phyloP scores from a whole-genome alignment of 2,888 invertebrate species.

The Sialis fuliginosa region DNA sequence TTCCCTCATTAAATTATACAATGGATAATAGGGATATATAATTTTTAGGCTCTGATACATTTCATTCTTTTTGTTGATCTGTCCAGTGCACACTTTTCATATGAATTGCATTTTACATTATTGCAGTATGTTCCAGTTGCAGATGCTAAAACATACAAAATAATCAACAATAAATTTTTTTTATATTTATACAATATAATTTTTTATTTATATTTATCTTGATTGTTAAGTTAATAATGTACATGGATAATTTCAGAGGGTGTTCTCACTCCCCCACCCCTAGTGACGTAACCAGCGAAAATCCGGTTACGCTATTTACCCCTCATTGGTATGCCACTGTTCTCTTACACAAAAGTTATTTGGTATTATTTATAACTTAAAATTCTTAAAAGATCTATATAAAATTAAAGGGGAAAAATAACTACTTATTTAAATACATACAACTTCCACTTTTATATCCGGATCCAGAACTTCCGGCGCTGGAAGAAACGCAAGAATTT shows the following conservation, averaged over 20 bases:
- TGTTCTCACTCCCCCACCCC: too few species aligned
- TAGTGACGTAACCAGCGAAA: too few species aligned
- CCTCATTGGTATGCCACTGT: too few species aligned
- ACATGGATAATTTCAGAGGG: too few species aligned
- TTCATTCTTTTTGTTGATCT: slow-evolving; percentile 43
- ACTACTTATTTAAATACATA: slow-evolving; percentile 7
- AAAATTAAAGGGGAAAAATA: too few species aligned
- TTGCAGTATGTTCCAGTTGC: slow-evolving; percentile 43
- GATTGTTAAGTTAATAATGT: background rate
- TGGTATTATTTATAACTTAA: slow-evolving; percentile 4
- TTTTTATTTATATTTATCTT: background rate
- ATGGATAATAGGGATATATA: too few species aligned
- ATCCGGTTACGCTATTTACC: too few species aligned
- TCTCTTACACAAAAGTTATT: background rate
- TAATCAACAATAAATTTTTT: slow-evolving; percentile 5
- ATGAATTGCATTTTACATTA: slow-evolving; percentile 47
- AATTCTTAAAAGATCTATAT: background rate
- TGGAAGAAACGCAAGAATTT: slow-evolving; percentile 42
- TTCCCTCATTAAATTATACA: too few species aligned
- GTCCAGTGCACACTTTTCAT: slow-evolving; percentile 50
- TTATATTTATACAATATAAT: background rate
- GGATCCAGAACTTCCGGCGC: slow-evolving; percentile 17
- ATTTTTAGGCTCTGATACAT: slow-evolving; percentile 36
- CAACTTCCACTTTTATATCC: slow-evolving; percentile 25
- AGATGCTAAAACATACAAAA: slow-evolving; percentile 24